A percentile compares a stretch with the other conserved stretches of the same genome.
Conservation (phyloP, 2,113 vertebrate species). For the Neotragus pygmaeus region DNA sequence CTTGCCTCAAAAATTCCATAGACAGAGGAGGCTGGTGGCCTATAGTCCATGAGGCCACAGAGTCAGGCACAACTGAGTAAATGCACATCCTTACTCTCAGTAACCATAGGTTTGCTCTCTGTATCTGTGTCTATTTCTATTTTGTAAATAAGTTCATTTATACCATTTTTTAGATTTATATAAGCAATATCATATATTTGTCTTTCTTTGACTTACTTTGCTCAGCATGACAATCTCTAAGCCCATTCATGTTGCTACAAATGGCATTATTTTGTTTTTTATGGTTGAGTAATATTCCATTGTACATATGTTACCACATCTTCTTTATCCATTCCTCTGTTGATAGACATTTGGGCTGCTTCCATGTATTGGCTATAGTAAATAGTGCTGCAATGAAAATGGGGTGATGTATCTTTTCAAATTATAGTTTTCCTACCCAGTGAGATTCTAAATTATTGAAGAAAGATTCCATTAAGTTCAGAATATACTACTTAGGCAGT, state of each 20-base stretch:
- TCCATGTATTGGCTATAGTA: background rate
- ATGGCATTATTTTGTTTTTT: background rate
- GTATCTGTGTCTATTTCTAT: background rate
- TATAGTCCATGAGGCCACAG: background rate
- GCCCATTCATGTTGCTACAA: background rate
- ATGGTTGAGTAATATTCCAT: background rate
- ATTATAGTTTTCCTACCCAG: background rate
- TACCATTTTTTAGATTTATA: background rate
- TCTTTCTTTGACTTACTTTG: background rate
- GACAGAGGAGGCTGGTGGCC: background rate
- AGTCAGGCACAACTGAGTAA: background rate
- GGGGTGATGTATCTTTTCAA: background rate
- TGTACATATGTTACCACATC: background rate
- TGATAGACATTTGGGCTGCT: background rate
- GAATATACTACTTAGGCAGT: background rate
- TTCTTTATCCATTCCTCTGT: background rate
- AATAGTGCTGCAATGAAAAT: background rate
- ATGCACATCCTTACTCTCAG: background rate
- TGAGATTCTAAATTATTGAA: constrained; percentile 14
- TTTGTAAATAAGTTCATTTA: background rate
- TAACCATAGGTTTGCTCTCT: background rate
- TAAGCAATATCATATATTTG: background rate
- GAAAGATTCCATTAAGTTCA: background rate
- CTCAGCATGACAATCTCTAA: background rate
- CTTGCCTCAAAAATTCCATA: background rate